phyloP scores from a whole-genome alignment of 2,888 invertebrate species.

The Aelia acuminata region DNA sequence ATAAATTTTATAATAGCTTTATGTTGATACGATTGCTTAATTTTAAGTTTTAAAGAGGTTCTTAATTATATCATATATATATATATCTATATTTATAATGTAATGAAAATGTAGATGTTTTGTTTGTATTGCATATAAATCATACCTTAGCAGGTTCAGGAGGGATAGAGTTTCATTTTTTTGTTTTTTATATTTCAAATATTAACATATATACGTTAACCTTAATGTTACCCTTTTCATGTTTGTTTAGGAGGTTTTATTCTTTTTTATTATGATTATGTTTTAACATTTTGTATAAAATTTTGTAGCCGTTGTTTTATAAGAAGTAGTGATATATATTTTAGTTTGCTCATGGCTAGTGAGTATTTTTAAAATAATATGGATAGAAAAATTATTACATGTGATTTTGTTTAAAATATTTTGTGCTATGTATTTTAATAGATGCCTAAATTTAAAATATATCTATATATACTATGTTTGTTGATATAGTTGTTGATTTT shows the following conservation, averaged over 20 bases:
- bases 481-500: not conserved
- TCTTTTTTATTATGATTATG: not conserved
- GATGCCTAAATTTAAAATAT: not conserved
- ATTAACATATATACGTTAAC: constrained; percentile 8
- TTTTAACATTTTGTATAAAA: not conserved
- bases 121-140: not conserved
- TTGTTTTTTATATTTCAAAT: not conserved
- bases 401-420: not conserved
- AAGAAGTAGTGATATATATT: not conserved
- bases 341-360: not conserved
- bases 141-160: not conserved
- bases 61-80: constrained; percentile 24
- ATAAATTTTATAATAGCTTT: constrained; percentile 55
- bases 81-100: constrained; percentile 11
- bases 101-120: constrained; percentile 30
- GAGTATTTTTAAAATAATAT: not conserved
- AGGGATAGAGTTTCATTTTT: constrained; percentile 7
- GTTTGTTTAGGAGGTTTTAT: not conserved
- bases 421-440: not conserved
- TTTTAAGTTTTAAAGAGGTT: constrained; percentile 28
- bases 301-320: not conserved
- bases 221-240: not conserved
- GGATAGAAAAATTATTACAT: not conserved
- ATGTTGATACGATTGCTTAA: constrained; percentile 57
- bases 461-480: not conserved